phyloP scores from a whole-genome alignment of 2,797 vertebrate genomes.

The Philypnodon macrostomus region DNA sequence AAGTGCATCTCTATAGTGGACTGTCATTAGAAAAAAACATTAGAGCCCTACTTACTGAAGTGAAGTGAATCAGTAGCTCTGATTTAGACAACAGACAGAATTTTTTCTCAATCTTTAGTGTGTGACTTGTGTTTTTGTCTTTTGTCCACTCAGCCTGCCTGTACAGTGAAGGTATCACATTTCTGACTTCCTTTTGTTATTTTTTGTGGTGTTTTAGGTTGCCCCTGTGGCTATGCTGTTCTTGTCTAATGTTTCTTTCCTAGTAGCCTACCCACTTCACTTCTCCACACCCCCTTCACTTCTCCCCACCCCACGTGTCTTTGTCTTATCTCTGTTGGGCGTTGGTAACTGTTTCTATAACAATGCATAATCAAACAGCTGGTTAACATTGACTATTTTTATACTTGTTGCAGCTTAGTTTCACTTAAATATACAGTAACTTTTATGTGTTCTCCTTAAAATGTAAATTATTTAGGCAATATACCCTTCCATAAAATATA shows the following conservation, averaged over 20 bases:
- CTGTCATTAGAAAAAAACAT: constrained; percentile 1
- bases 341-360: background rate
- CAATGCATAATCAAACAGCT: background rate
- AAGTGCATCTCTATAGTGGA: background rate
- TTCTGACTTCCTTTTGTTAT: constrained; percentile 33
- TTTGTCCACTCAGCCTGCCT: constrained; percentile 50
- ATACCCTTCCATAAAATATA: too few relatives aligned
- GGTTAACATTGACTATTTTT: background rate
- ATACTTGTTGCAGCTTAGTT: background rate
- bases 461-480: too few relatives aligned
- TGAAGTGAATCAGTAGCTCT: background rate
- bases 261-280: background rate
- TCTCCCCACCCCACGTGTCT: background rate
- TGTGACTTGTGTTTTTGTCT: constrained; percentile 41
- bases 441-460: too few relatives aligned
- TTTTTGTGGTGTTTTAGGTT: constrained; percentile 33
- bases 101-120: constrained; percentile 2
- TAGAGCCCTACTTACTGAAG: background rate
- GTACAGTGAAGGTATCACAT: constrained; percentile 61
- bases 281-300: constrained; percentile 1
- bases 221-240: constrained; percentile 1
- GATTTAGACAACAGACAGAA: too few relatives aligned
- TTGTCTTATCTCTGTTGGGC: background rate
- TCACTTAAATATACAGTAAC: too few relatives aligned
- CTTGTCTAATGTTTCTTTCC: constrained; percentile 11